These are phyloP conservation scores for Montipora cactus DNA, from an alignment of 64 coral and sea anemone species.

Conservation along the genomic window DNA sequence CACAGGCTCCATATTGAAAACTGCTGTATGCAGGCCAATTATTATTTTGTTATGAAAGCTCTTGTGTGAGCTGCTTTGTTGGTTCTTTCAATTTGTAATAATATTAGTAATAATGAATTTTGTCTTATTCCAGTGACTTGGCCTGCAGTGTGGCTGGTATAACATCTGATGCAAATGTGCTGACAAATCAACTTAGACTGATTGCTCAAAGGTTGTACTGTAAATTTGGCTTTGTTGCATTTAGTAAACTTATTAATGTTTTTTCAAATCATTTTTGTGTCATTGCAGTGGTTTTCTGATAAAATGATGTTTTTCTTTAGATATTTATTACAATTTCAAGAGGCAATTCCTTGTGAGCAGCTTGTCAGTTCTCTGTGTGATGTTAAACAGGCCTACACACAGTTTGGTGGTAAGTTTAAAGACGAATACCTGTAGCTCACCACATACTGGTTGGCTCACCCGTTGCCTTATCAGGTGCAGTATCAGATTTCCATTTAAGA, in stretches of 20 bases:
- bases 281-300: too few relatives aligned
- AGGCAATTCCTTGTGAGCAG: slow-evolving; percentile 98
- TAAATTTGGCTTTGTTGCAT: not conserved
- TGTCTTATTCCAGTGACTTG: slow-evolving; percentile 77
- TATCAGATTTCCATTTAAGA: too few relatives aligned
- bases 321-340: slow-evolving; percentile 94
- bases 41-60: too few relatives aligned
- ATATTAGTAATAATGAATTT: not conserved
- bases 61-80: too few relatives aligned
- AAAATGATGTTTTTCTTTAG: slow-evolving; percentile 10
- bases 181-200: slow-evolving; percentile 93
- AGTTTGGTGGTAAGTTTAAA: slow-evolving; percentile 89
- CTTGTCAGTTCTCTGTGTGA: slow-evolving; percentile 96
- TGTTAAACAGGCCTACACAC: slow-evolving; percentile 97
- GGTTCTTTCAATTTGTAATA: not conserved
- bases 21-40: too few relatives aligned
- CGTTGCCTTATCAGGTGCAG: too few relatives aligned
- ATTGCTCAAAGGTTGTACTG: slow-evolving; percentile 92
- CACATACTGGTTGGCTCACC: too few relatives aligned
- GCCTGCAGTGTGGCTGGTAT: slow-evolving; percentile 99
- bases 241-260: too few relatives aligned
- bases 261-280: too few relatives aligned
- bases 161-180: slow-evolving; percentile 98
- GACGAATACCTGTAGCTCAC: too few relatives aligned
- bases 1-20: too few relatives aligned